These are phyloP conservation scores for Melanotaenia boesemani DNA, from an alignment of 2,797 vertebrate genomes.

Conservation along the genomic window DNA sequence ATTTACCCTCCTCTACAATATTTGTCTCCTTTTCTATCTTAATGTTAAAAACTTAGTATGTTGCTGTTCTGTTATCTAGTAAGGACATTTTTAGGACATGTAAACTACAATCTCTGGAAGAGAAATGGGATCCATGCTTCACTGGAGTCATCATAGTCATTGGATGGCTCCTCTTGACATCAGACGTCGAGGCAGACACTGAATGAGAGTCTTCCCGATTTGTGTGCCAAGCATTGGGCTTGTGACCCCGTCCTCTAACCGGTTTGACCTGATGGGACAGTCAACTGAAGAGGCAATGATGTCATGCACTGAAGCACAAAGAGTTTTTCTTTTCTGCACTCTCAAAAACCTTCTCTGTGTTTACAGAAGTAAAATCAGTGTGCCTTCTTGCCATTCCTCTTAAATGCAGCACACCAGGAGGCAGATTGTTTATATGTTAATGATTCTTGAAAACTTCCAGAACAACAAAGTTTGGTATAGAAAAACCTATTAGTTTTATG, in stretches of 20 bases:
- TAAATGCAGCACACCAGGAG: background rate
- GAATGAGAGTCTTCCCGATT: slow-evolving; percentile 22
- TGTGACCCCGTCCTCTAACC: slow-evolving; percentile 12
- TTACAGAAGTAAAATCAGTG: background rate
- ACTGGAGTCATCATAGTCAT: no score
- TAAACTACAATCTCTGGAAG: no score
- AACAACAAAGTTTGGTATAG: background rate
- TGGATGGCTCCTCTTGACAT: slow-evolving; percentile 58
- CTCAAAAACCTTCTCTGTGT: background rate
- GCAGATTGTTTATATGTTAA: slow-evolving; percentile 13
- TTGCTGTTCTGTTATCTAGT: no score
- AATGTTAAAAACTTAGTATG: no score
- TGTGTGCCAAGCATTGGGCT: slow-evolving; percentile 42
- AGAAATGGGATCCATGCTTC: slow-evolving; percentile 25
- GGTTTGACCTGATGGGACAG: background rate
- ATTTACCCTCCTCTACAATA: no score
- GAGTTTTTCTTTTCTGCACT: background rate
- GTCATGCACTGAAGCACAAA: background rate
- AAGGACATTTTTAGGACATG: no score
- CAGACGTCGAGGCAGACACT: slow-evolving; percentile 32
- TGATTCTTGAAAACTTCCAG: slow-evolving; percentile 7
- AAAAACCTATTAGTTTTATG: no score
- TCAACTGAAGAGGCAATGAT: background rate
- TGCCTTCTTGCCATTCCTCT: slow-evolving; percentile 14
- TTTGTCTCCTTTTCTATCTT: no score